Evolutionary conservation across 2,797 vertebrate species (phyloP).

Genomic region (Hapalemur alaotrensis): DNA sequence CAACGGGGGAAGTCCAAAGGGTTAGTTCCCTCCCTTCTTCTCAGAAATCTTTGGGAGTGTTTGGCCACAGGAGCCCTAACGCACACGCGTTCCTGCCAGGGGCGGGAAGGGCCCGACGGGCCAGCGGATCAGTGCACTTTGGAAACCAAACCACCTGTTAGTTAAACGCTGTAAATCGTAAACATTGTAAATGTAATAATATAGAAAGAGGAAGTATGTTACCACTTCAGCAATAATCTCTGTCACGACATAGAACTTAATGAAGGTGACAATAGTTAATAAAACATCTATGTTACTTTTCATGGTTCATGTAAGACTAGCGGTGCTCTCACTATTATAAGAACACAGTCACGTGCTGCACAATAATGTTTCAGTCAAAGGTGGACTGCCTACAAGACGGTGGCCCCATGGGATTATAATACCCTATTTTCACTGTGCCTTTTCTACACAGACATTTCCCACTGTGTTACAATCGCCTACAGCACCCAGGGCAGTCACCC

Average conservation of each 20-base stretch:
- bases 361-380: not conserved
- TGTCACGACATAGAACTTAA: not conserved
- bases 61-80: not conserved
- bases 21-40: not conserved
- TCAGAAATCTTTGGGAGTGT: not conserved
- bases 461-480: not conserved
- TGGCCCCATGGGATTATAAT: not conserved
- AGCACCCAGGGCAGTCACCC: too few relatives aligned
- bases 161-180: not conserved
- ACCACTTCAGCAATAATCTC: too few relatives aligned
- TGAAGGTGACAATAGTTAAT: not conserved
- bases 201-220: not conserved
- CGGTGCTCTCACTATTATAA: fast-evolving
- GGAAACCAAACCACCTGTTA: not conserved
- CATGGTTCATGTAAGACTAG: not conserved
- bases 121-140: fast-evolving
- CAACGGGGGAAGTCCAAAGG: not conserved
- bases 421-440: too few relatives aligned
- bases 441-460: not conserved
- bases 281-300: fast-evolving
- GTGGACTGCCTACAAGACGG: fast-evolving
- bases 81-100: fast-evolving
- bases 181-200: not conserved
- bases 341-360: too few relatives aligned
- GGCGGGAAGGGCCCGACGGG: not conserved